Evolutionary conservation across 2,797 vertebrate genomes (phyloP).

Genomic region (Microchirus variegatus): DNA sequence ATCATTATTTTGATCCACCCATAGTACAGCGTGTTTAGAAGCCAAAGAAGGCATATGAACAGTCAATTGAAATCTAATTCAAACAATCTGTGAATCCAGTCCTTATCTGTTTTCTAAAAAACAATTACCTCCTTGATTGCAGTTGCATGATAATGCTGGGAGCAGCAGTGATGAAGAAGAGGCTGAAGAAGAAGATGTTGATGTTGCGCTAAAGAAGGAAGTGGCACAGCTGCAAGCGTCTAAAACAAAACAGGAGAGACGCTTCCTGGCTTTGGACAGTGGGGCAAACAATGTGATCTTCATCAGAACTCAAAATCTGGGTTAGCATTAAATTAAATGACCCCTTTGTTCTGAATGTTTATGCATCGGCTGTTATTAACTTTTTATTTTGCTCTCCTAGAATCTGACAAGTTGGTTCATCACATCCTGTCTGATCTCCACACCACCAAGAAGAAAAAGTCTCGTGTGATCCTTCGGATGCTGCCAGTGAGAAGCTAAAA

Average conservation of each 20-base stretch:
- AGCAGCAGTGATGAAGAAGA: slow-evolving; percentile 74
- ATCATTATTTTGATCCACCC: too few relatives aligned
- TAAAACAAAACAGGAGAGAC: slow-evolving; percentile 66
- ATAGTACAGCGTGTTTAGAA: too few relatives aligned
- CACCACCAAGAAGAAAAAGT: slow-evolving; percentile 92
- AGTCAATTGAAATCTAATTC: too few relatives aligned
- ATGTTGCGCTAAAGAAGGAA: slow-evolving; percentile 91
- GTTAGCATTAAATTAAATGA: slow-evolving; percentile 59
- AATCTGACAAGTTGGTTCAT: slow-evolving; percentile 92
- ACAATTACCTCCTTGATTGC: background rate
- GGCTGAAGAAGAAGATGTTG: slow-evolving; percentile 87
- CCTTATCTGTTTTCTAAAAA: too few relatives aligned
- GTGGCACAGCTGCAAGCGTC: slow-evolving; percentile 86
- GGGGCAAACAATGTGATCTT: slow-evolving; percentile 97
- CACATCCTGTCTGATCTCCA: slow-evolving; percentile 92
- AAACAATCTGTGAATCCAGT: too few relatives aligned
- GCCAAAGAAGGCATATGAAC: too few relatives aligned
- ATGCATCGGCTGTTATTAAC: background rate
- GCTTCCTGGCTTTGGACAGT: slow-evolving; percentile 92
- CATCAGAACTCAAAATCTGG: slow-evolving; percentile 89
- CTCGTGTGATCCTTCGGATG: slow-evolving; percentile 92
- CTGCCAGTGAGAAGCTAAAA: slow-evolving; percentile 82
- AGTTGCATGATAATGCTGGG: slow-evolving; percentile 80
- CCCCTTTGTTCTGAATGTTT: background rate
- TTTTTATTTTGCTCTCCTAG: slow-evolving; percentile 59